These are phyloP conservation scores for Origma solitaria DNA, from an alignment of 2,113 vertebrate genomes.

Conservation along the genomic window DNA sequence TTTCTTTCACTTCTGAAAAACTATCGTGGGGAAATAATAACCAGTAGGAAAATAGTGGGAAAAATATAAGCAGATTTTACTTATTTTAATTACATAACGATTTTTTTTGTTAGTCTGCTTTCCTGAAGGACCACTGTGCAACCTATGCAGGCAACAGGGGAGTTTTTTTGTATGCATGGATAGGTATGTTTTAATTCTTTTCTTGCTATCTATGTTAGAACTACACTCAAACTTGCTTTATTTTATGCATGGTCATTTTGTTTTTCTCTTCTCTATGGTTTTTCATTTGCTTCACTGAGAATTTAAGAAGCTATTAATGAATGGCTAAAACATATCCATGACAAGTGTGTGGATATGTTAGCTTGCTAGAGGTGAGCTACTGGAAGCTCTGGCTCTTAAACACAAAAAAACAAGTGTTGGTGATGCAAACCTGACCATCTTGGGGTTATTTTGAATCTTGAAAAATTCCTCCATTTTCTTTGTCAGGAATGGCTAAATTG, in stretches of 20 bases:
- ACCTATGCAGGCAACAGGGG: background rate
- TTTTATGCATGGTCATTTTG: too few relatives aligned
- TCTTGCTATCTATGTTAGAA: background rate
- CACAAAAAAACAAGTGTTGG: background rate
- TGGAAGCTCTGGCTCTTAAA: background rate
- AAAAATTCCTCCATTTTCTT: background rate
- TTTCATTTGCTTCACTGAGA: background rate
- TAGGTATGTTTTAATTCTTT: background rate
- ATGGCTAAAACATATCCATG: background rate
- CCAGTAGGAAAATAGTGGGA: background rate
- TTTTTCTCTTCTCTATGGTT: background rate
- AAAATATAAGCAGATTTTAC: background rate
- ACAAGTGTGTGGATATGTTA: too few relatives aligned
- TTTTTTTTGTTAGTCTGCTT: background rate
- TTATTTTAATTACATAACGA: background rate
- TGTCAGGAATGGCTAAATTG: background rate
- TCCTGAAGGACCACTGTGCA: background rate
- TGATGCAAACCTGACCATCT: background rate
- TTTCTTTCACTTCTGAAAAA: background rate
- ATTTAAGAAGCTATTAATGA: background rate
- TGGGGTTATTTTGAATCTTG: background rate
- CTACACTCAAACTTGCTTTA: background rate
- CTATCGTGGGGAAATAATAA: background rate
- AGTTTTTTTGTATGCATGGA: background rate
- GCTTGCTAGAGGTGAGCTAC: background rate